Evolutionary conservation across 1,140 invertebrate species (phyloP), one percentile per base, ranked within the genome.

Genomic region (Panagrolaimus sp.): DNA sequence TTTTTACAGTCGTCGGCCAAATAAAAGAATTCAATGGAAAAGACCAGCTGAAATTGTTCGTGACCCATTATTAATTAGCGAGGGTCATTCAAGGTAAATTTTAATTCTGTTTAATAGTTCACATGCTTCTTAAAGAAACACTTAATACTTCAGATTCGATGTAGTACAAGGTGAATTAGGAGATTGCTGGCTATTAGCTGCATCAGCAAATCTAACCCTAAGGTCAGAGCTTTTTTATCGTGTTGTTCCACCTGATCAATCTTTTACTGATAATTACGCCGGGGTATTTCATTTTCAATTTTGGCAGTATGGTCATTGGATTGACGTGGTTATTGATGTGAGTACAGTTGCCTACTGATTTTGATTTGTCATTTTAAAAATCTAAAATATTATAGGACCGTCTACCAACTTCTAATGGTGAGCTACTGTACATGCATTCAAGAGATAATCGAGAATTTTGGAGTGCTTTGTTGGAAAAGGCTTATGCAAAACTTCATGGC

Each of bases 151-250:
- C 17, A 87, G 96, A 72, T 98, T 98, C 86, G 96, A 98, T 86
- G 91, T 98, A 0, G 91, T 94, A 75, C 95, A 98, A 7, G 78
- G 78, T 46, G 76, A 81, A 70, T 69, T 80, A 0, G 78, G 94
- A 65, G 94, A 98, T 83, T 98, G 95, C 83, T 98, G 95, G 95
- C 86, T 98, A 0, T 84, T 98, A 74, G 95, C 95, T 38, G 95
- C 94, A 38, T 89, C 95, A 0, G 94, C 94, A 4, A 96, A 95
- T 84, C 86, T 98, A 28, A 96, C 94, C 0, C 87, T 96, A 73
- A 90, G 93, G 82, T 87, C 89, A 55, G 88, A 93, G 62, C 86
- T 98, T 63, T 96, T 98, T 84, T 90, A 91, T 84, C 91, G 93
- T 86, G 91, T 98, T 65, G 93, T 98, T 28, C 93, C 94, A 0